Conservation (phyloP, 2,113 vertebrate genomes). For the Neodon shergylaensis region DNA sequence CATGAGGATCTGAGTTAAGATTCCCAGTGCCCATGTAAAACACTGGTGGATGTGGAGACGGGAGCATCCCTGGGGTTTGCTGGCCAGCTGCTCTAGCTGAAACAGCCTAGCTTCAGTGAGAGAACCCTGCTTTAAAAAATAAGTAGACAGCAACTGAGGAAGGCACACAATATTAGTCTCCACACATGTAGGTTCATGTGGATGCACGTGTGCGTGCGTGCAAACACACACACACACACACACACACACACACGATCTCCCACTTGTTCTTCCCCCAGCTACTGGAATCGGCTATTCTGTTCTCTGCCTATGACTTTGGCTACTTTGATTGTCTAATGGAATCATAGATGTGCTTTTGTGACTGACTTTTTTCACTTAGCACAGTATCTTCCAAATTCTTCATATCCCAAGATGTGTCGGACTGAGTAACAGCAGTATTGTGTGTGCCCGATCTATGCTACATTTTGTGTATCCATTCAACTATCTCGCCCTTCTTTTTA, state of each 20-base stretch:
- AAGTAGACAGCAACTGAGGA: neutral
- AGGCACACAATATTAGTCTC: too few relatives aligned
- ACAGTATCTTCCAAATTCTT: neutral
- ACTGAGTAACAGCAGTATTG: neutral
- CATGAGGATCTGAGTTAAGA: too few relatives aligned
- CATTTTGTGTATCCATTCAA: neutral
- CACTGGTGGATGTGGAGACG: neutral
- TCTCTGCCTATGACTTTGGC: constrained; percentile 2
- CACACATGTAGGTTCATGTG: neutral
- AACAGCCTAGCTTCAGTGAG: neutral
- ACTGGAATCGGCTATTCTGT: neutral
- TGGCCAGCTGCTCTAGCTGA: neutral
- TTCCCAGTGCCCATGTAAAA: neutral
- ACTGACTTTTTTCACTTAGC: constrained; percentile 15
- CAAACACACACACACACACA: neutral
- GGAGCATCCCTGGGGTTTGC: neutral
- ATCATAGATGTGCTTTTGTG: neutral
- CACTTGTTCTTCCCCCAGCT: neutral
- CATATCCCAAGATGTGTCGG: neutral
- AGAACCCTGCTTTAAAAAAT: too few relatives aligned
- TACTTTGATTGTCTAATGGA: neutral
- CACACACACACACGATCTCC: neutral
- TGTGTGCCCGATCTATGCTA: neutral
- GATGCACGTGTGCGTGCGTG: neutral
- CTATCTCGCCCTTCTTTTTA: neutral